phyloP scores from a whole-genome alignment of 2,797 vertebrate genomes.

The Sandelia bainsii region DNA sequence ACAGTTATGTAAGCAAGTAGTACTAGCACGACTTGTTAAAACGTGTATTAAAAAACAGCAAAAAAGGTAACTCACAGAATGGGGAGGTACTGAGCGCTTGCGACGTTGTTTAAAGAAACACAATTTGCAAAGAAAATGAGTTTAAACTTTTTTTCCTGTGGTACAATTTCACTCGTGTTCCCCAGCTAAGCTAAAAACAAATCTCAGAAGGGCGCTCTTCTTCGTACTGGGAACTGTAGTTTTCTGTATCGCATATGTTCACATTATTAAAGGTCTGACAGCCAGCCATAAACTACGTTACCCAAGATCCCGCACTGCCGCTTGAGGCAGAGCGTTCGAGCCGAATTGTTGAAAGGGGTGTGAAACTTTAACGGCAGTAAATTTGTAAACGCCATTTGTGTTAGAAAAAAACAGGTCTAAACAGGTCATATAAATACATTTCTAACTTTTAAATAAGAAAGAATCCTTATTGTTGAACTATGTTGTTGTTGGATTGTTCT shows the following conservation, averaged over 20 bases:
- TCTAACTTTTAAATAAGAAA: fast-evolving
- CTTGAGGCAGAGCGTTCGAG: conserved; percentile 21
- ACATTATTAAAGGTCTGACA: fast-evolving
- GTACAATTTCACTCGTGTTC: conserved; percentile 37
- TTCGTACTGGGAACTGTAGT: conserved; percentile 80
- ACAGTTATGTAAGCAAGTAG: conserved; percentile 2
- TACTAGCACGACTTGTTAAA: background rate
- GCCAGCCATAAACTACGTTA: conserved; percentile 75
- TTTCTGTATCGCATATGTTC: background rate
- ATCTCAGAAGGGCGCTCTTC: conserved; percentile 41
- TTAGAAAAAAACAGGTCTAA: background rate
- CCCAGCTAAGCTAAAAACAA: conserved; percentile 80
- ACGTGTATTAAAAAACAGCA: background rate
- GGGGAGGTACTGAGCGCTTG: background rate
- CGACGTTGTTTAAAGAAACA: background rate
- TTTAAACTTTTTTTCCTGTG: conserved; percentile 2
- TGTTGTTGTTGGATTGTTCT: conserved; percentile 73
- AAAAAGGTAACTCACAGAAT: conserved; percentile 39
- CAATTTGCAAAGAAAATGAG: background rate
- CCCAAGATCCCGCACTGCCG: conserved; percentile 61
- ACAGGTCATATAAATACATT: too few species aligned
- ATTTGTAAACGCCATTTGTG: background rate
- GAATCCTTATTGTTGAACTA: background rate
- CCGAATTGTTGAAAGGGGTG: background rate
- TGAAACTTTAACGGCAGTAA: background rate